Evolutionary conservation across 2,797 vertebrate genomes (phyloP), one percentile per base, ranked within the genome.

Genomic region (Acrossocheilus fasciatus): DNA sequence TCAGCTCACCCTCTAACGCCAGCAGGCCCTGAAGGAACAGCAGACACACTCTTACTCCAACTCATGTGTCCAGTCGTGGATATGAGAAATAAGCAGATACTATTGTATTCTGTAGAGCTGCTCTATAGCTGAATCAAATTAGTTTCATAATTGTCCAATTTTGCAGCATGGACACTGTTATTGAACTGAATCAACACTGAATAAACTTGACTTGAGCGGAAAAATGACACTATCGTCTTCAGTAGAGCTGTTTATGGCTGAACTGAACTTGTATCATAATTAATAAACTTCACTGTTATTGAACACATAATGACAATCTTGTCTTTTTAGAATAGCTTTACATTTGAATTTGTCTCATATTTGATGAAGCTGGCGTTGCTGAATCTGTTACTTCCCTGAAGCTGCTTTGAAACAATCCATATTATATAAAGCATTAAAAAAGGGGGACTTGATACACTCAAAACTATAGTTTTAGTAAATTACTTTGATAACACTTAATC

Each of bases 1-100:
- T 97, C 86, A 97, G 94, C 85, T 97, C 97, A 43, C 97, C 97
- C 87, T 97, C 97, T 87, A 97, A 92, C 15, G 97, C 97, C 88
- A 97, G 90, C 1, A 97, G 92, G 81, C 97, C 97, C 97, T 97
- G 92, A 20, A 52, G 6, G 34, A 36, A 69, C 18, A 80, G 2
- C 69, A 82, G 36, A 20, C 15, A 18, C 2, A 30, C 39, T 45
- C 9, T 81, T 30, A 9, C 36, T 26, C 6, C 0, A 0, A 9
- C n/a, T 30, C 36, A 30, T 12, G 6, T 6, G 2, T 39, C n/a
- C 34, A 68, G 66, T 68, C 34, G 6, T 15, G 26, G 3, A 82
- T 34, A 23, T 68, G 4, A 54, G 15, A 30, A 70, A 43, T 8
- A 20, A 39, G 7, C 6, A 68, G 20, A 59, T 8, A n/a, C 8